Base-by-base conservation (phyloP, 2,113 vertebrate species). In the Xyrauchen texanus region DNA sequence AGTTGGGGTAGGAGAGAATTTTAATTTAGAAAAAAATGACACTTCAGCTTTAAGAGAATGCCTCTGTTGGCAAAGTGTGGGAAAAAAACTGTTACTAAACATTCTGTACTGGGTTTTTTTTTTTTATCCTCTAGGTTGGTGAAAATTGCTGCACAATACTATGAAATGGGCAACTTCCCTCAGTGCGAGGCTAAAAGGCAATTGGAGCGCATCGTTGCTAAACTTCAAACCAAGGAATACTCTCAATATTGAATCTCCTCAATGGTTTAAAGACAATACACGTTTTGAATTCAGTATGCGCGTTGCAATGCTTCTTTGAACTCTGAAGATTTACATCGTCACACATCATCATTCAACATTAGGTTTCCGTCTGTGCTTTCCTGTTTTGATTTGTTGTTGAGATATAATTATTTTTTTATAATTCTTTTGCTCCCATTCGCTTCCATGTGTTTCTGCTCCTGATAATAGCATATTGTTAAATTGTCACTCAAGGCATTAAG, bases 101-200 rank as follows among this genome's bases (percentile, higher is more conserved):
- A 42, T 15, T 44, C 21, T 46, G 11, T 83, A 80, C 74, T 73
- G 73, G 72, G n/a, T n/a, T 83, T 51, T 3, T 34, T 34, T 34
- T 34, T 34, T 34, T 34, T 34, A 34, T 34, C n/a, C 55, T 81
- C 86, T 91, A 99, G 97, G 96, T 92, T 99, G 93, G 93, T 98
- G 91, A 97, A 98, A 94, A 95, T 98, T 84, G 94, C 97, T 89
- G 95, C 96, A 82, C 95, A 96, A 88, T 98, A 99, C 94, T 98
- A 99, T 74, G 95, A 98, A 91, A 96, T 99, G 96, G 90, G 95
- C 90, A 99, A 99, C 94, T 98, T 98, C 91, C 97, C 97, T 81
- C 96, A 98, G 92, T 98, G 96, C 67, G 97, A 98, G 93, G 97
- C 97, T 83, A 98, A 97, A 91, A 94, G 97, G 89, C 97, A 99